Evolutionary conservation across 2,888 invertebrate species (phyloP).

Genomic region (Plagodis dolabraria): DNA sequence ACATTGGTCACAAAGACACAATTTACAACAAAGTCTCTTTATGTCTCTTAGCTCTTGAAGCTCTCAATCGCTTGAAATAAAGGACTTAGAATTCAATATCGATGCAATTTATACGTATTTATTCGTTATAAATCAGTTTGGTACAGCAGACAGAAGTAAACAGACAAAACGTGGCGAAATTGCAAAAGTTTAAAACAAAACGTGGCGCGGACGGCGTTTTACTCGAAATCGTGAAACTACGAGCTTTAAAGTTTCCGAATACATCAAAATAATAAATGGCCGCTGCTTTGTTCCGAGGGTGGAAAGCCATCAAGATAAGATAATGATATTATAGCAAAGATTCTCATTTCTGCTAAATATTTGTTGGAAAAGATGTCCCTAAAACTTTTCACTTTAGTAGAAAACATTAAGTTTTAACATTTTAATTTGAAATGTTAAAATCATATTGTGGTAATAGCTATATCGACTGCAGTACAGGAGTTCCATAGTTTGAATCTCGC

Average conservation of each 20-base stretch:
- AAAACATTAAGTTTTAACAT: too few relatives aligned
- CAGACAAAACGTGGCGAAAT: slow-evolving; percentile 49
- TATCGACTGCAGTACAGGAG: too few relatives aligned
- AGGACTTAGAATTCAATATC: slow-evolving; percentile 28
- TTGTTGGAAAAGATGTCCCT: too few relatives aligned
- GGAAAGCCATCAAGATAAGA: slow-evolving; percentile 1
- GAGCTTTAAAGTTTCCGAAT: slow-evolving; percentile 39
- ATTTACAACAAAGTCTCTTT: neutral
- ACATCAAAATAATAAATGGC: slow-evolving; percentile 42
- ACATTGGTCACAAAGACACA: too few relatives aligned
- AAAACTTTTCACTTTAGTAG: too few relatives aligned
- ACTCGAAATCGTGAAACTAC: slow-evolving; percentile 37
- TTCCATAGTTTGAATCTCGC: too few relatives aligned
- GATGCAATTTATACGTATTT: slow-evolving; percentile 10
- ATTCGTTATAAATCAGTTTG: slow-evolving; percentile 33
- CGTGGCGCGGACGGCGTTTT: slow-evolving; percentile 37
- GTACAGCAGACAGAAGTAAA: slow-evolving; percentile 37
- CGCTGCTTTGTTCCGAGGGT: slow-evolving; percentile 15
- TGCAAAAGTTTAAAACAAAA: slow-evolving; percentile 56
- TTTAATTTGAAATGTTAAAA: too few relatives aligned
- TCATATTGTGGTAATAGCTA: too few relatives aligned
- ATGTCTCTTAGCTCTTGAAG: neutral
- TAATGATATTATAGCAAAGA: neutral
- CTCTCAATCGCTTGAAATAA: neutral
- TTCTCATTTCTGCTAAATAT: too few relatives aligned